Percentiles rank a stretch among this genome's conserved stretches.
Conservation (phyloP, 2,888 invertebrate genomes). For the Dolichopus griseipennis region DNA sequence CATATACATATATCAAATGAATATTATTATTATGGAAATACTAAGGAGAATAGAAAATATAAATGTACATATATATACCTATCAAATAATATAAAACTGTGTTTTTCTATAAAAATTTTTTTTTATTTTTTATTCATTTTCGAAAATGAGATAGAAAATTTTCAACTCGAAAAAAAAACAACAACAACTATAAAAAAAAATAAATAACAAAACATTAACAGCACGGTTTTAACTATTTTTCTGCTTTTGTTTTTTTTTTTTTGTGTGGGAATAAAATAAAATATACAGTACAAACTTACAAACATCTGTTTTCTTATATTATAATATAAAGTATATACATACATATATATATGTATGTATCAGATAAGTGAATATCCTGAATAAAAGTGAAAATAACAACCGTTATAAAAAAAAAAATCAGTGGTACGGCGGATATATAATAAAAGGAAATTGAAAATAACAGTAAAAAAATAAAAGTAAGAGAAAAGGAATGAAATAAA, state of each 20-base stretch:
- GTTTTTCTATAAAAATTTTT: too few relatives aligned
- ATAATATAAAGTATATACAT: neutral
- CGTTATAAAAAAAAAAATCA: neutral
- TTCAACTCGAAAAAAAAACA: too few relatives aligned
- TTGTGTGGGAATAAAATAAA: neutral
- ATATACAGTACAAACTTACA: neutral
- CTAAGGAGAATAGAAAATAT: too few relatives aligned
- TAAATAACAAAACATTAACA: neutral
- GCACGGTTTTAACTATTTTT: neutral
- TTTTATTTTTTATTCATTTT: neutral
- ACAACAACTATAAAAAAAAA: too few relatives aligned
- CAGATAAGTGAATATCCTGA: neutral
- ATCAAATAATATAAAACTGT: too few relatives aligned
- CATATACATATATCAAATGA: too few relatives aligned
- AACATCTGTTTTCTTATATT: too few relatives aligned
- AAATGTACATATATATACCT: too few relatives aligned
- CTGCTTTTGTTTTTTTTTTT: neutral
- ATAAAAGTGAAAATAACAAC: conserved; percentile 6
- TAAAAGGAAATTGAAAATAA: conserved; percentile 2
- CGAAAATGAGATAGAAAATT: neutral
- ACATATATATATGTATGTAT: neutral
- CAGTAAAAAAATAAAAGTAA: neutral
- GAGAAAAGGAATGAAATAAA: neutral
- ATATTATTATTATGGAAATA: too few relatives aligned
- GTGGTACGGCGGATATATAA: neutral